These are phyloP conservation scores for Triplophysa yarkandensis DNA, from an alignment of 2,797 vertebrate genomes.

Conservation along the genomic window DNA sequence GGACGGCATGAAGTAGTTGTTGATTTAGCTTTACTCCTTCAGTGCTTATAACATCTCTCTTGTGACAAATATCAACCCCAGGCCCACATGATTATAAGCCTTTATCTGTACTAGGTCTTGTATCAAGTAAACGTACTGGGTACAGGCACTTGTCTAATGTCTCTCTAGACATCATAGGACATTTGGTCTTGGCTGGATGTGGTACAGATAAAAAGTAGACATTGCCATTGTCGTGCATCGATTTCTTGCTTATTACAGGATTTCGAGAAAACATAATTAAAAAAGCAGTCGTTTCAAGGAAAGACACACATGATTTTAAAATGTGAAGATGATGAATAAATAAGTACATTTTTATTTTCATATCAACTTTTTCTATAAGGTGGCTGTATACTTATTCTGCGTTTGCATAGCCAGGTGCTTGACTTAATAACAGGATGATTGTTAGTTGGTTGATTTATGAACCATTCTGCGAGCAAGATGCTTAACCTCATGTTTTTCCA, in stretches of 20 bases:
- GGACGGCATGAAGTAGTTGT: background rate
- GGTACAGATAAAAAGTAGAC: background rate
- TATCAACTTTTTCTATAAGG: no score
- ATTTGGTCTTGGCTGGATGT: background rate
- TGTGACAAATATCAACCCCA: constrained; percentile 6
- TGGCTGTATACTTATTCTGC: background rate
- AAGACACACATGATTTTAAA: no score
- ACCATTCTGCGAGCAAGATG: background rate
- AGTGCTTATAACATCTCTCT: background rate
- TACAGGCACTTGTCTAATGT: constrained; percentile 1
- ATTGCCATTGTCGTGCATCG: background rate
- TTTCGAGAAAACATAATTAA: background rate
- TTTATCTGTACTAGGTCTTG: constrained; percentile 23
- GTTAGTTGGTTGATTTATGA: background rate
- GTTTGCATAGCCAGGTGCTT: background rate
- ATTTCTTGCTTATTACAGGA: no score
- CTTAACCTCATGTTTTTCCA: background rate
- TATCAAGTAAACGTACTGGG: constrained; percentile 11
- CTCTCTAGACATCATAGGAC: background rate
- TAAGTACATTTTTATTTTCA: no score
- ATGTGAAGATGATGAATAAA: no score
- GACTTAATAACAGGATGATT: background rate
- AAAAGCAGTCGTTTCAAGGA: background rate
- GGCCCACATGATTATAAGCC: constrained; percentile 11
- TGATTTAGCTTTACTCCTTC: background rate